Evolutionary conservation across 2,113 vertebrate species (phyloP), one percentile per base, ranked within the genome.

Genomic region (Poeciliopsis occidentalis): DNA sequence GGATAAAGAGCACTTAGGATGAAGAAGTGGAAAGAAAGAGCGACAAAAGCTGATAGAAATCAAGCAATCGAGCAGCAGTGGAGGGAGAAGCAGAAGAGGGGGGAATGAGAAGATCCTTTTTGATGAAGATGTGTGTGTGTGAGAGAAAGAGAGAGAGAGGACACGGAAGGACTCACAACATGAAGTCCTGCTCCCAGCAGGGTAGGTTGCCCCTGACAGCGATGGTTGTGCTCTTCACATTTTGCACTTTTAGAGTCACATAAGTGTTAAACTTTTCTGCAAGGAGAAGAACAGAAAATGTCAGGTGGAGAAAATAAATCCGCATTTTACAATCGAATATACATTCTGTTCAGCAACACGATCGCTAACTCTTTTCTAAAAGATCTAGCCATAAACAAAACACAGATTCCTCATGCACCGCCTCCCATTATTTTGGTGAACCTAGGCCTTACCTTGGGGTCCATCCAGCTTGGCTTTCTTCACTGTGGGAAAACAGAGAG

Each of bases 131-230:
- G 47, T 77, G 29, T 64, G 75, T 32, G 32, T 8, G 32, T 34
- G 32, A 0, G 34, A 37, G 34, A 37, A 2, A 71, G 77, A 72
- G 65, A 69, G 47, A 71, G 47, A 71, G 79, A 72, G 65, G 72
- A 82, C 67, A 44, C 65, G 67, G 73, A 80, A 73, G 71, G 69
- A 97, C 98, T 98, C 93, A 99, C 98, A 99, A 99, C 98, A 99
- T 99, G 93, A 99, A 99, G 90, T 99, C 98, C 83, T 99, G 98
- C 86, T 99, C 98, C 98, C 98, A 99, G 93, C 96, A 96, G 63
- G 98, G 98, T 94, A 97, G 89, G 92, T 94, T 96, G 83, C 98
- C 97, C 39, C 97, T 93, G 71, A 99, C 98, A 0, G 97, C 95
- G 0, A 99, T 97, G 34, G 97, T 99, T 5, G 98, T 99, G 92